Percentiles rank a stretch among this genome's conserved stretches.
Evolutionary conservation across 1,140 invertebrate genomes (phyloP).

Genomic region (Hypsibius dujardini): DNA sequence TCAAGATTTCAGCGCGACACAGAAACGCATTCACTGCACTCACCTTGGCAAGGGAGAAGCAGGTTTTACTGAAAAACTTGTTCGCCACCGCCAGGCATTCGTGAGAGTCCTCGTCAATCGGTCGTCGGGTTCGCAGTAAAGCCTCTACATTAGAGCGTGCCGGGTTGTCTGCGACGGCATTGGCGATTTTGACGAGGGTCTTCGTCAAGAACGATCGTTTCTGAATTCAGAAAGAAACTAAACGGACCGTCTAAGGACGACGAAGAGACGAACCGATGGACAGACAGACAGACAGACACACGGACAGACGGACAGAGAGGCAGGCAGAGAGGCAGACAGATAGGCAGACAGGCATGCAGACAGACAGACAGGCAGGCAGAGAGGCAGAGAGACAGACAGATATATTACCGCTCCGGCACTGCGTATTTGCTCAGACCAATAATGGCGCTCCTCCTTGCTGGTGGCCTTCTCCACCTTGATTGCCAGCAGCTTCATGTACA

Average conservation of each 20-base stretch:
- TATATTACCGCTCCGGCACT: neutral
- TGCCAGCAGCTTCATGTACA: neutral
- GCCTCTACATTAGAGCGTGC: neutral
- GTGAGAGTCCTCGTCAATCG: neutral
- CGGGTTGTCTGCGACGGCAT: neutral
- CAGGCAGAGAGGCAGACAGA: too few relatives aligned
- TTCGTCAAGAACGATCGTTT: neutral
- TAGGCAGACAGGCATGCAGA: too few relatives aligned
- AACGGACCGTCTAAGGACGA: too few relatives aligned
- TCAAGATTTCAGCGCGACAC: neutral
- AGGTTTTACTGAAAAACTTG: constrained; percentile 10
- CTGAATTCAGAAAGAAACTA: neutral
- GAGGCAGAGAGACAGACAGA: neutral
- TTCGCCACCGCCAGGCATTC: neutral
- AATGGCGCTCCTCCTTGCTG: neutral
- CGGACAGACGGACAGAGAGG: too few relatives aligned
- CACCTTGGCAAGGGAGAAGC: constrained; percentile 14
- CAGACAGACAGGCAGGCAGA: too few relatives aligned
- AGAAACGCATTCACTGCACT: neutral
- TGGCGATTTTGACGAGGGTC: neutral
- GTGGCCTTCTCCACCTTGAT: neutral
- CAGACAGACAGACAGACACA: too few relatives aligned
- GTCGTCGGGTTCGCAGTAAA: neutral
- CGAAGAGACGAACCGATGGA: too few relatives aligned
- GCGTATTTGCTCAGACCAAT: neutral